These are phyloP conservation scores for Dugesia japonica DNA, from an alignment of 2,888 invertebrate genomes.

Conservation along the genomic window DNA sequence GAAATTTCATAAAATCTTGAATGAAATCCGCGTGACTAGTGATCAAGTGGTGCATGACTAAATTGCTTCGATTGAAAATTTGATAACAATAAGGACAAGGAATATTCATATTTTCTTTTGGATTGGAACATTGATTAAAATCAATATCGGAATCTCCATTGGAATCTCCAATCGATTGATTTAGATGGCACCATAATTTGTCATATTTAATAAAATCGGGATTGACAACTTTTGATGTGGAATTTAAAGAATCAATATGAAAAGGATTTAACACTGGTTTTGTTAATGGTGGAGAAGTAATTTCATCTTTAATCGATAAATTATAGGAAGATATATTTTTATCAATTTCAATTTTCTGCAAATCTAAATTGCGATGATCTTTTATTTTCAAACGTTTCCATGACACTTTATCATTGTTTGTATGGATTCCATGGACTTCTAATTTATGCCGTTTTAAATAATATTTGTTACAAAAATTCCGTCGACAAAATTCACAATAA, in stretches of 20 bases:
- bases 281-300: neutral
- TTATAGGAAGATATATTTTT: neutral
- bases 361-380: neutral
- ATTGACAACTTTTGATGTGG: neutral
- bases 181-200: neutral
- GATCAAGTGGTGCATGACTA: neutral
- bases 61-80: constrained; percentile 2
- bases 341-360: neutral
- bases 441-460: neutral
- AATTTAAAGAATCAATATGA: constrained; percentile 12
- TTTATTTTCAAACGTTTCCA: neutral
- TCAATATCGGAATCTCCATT: neutral
- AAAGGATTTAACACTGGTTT: constrained; percentile 6
- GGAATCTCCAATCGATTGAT: neutral
- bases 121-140: neutral
- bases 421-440: constrained; percentile 13
- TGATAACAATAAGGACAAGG: constrained; percentile 13
- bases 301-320: neutral
- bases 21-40: neutral
- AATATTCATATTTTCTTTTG: constrained; percentile 7
- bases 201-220: neutral
- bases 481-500: neutral
- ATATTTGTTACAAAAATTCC: constrained; percentile 4
- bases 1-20: constrained; percentile 10
- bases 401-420: neutral